These are phyloP conservation scores for Anagyrus pseudococci DNA, from an alignment of 2,888 invertebrate species.

Conservation along the genomic window DNA sequence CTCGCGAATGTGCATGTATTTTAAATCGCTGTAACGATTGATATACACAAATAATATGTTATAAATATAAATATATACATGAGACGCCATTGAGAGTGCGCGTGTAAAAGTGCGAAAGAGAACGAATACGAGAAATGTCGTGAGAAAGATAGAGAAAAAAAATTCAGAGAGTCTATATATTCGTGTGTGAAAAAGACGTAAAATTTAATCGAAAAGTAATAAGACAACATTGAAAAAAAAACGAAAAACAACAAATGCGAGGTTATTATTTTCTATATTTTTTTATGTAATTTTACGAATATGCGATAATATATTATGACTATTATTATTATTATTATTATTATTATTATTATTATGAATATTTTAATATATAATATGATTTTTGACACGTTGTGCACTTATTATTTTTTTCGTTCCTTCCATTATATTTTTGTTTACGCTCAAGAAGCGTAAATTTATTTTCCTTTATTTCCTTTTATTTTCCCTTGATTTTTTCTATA, in stretches of 20 bases:
- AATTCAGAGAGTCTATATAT: conserved; percentile 45
- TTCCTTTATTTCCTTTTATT: conserved; percentile 6
- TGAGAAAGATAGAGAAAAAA: conserved; percentile 41
- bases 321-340: conserved; percentile 42
- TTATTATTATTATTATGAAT: conserved; percentile 55
- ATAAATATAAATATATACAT: conserved; percentile 20
- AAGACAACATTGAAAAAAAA: conserved; percentile 26
- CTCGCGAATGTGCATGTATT: conserved; percentile 30
- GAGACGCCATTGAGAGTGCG: conserved; percentile 32
- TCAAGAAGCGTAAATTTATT: conserved; percentile 5
- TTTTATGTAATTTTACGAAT: conserved; percentile 62
- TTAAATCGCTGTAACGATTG: conserved; percentile 11
- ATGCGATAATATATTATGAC: conserved; percentile 52
- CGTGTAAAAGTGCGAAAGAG: conserved; percentile 28
- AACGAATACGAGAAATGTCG: conserved; percentile 40
- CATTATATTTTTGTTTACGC: conserved; percentile 21
- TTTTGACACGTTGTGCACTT: conserved; percentile 57
- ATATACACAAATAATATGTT: conserved; percentile 3
- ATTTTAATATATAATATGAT: conserved; percentile 62
- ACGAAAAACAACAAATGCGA: conserved; percentile 47
- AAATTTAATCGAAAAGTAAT: conserved; percentile 19
- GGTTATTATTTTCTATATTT: conserved; percentile 63
- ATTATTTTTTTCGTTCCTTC: conserved; percentile 46
- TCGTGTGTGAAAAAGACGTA: conserved; percentile 43
- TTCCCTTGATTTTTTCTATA: not conserved